These are phyloP conservation scores for Nesogale talazaci DNA, from an alignment of 2,113 vertebrate genomes.

Conservation along the genomic window DNA sequence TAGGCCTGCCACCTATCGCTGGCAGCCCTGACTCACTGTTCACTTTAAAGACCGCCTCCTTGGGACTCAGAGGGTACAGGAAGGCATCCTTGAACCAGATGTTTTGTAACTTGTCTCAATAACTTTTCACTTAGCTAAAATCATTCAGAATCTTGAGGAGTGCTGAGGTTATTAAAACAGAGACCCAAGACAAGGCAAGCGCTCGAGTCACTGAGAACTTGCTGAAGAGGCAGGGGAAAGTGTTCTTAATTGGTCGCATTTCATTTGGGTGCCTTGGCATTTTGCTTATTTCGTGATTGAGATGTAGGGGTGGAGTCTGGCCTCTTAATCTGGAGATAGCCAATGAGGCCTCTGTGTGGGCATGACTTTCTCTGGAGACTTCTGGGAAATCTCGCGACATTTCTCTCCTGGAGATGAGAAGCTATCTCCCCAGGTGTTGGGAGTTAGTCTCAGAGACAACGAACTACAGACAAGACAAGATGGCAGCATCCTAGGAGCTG, in stretches of 20 bases:
- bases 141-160: constrained; percentile 42
- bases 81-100: neutral
- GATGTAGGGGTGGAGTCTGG: too few species aligned
- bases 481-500: too few species aligned
- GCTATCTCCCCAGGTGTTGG: too few species aligned
- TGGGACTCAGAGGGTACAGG: neutral
- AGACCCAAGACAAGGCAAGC: neutral
- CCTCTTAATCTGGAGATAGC: too few species aligned
- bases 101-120: constrained; percentile 35
- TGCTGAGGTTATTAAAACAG: neutral
- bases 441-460: too few species aligned
- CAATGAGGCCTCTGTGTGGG: too few species aligned
- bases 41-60: constrained; percentile 22
- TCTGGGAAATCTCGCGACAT: too few species aligned
- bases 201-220: neutral
- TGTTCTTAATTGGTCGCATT: constrained; percentile 40
- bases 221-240: constrained; percentile 37
- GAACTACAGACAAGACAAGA: too few species aligned
- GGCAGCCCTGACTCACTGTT: neutral
- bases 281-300: too few species aligned
- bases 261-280: constrained; percentile 32
- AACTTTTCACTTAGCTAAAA: constrained; percentile 28
- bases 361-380: too few species aligned
- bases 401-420: too few species aligned
- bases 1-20: too few species aligned